A percentile compares a stretch with the other conserved stretches of the same genome.
Conservation (phyloP, 92 coral and sea anemone species). For the Anthopleura xanthogrammica region DNA sequence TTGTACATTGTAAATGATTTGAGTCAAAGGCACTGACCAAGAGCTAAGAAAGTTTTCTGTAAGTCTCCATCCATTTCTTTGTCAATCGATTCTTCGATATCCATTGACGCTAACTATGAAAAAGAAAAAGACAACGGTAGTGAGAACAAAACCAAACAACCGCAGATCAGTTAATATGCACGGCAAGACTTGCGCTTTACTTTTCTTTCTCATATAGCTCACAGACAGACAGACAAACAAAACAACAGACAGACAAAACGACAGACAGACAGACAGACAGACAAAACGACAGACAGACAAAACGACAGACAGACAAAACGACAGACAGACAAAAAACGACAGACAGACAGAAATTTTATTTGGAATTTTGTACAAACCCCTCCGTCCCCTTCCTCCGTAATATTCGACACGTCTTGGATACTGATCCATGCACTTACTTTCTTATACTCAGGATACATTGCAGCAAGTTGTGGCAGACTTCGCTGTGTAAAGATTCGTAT, state of each 20-base stretch:
- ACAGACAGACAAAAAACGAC: too few species aligned
- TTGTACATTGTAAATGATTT: too few species aligned
- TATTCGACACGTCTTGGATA: too few species aligned
- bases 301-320: too few species aligned
- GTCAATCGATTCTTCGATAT: constrained; percentile 77
- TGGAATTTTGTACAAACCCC: too few species aligned
- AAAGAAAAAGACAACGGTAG: not conserved
- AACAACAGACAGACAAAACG: too few species aligned
- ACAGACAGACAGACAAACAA: too few species aligned
- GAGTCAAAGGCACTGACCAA: constrained; percentile 41
- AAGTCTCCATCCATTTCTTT: constrained; percentile 90
- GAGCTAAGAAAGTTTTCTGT: constrained; percentile 73
- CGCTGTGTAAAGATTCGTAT: constrained; percentile 74
- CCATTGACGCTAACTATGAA: constrained; percentile 58
- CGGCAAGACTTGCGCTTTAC: not conserved
- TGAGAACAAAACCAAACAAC: not conserved
- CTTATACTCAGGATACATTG: constrained; percentile 80
- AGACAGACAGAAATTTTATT: too few species aligned
- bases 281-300: too few species aligned
- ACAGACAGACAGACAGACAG: too few species aligned
- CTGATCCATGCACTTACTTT: constrained; percentile 40
- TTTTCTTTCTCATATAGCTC: too few species aligned
- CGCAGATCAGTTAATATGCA: not conserved
- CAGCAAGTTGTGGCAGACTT: constrained; percentile 87
- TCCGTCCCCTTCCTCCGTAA: too few species aligned